These are phyloP conservation scores for Acholoe squamosa DNA, from an alignment of 2,888 invertebrate genomes.

Conservation along the genomic window DNA sequence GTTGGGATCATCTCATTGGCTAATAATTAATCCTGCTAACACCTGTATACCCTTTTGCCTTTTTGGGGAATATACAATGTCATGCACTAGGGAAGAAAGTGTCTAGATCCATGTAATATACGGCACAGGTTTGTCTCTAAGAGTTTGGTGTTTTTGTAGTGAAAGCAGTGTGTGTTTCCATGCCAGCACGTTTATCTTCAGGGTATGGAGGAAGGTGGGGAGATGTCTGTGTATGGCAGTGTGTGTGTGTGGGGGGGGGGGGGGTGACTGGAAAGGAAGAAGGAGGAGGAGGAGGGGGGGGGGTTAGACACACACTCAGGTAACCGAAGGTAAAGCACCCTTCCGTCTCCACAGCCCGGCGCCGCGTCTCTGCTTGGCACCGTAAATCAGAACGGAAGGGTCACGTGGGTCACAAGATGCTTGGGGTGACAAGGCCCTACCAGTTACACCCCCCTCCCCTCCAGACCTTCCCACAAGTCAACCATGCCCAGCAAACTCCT, in stretches of 20 bases:
- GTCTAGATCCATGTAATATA: too few species aligned
- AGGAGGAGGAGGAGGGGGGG: neutral
- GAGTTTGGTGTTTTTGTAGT: too few species aligned
- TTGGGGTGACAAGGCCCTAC: neutral
- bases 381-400: neutral
- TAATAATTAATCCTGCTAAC: too few species aligned
- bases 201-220: too few species aligned
- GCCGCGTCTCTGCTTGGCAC: neutral
- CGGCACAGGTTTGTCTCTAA: too few species aligned
- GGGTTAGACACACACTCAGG: neutral
- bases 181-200: too few species aligned
- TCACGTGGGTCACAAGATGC: slow-evolving; percentile 1
- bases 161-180: too few species aligned
- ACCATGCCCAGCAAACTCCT: neutral
- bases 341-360: neutral
- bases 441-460: neutral
- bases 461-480: neutral
- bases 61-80: too few species aligned
- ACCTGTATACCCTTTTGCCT: too few species aligned
- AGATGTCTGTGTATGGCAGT: too few species aligned
- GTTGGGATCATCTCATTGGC: too few species aligned
- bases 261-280: neutral
- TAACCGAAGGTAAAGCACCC: neutral
- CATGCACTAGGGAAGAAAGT: too few species aligned
- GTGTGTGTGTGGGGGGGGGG: neutral